These are phyloP conservation scores for Enteromius argenteus DNA, from an alignment of 2,797 vertebrate species.

Conservation along the genomic window DNA sequence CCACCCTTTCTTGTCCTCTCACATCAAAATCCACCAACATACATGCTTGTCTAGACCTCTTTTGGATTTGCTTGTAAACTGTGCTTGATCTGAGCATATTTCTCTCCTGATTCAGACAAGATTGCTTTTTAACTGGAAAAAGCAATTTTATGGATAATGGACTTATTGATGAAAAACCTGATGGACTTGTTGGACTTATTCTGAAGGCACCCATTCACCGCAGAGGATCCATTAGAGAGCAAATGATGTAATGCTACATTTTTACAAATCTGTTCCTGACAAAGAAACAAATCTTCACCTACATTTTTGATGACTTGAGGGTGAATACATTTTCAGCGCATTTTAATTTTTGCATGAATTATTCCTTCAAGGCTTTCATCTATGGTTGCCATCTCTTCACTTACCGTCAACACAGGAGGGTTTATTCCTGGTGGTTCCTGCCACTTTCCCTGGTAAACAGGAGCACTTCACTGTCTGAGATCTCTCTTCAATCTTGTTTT, in stretches of 20 bases:
- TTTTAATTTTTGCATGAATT: background rate
- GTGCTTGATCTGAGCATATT: background rate
- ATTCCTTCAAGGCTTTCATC: background rate
- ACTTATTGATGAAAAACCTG: background rate
- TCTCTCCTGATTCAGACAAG: background rate
- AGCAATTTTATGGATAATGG: background rate
- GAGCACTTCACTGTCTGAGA: conserved; percentile 99
- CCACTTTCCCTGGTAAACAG: conserved; percentile 97
- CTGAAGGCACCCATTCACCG: background rate
- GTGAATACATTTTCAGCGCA: background rate
- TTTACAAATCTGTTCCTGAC: background rate
- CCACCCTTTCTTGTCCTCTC: background rate
- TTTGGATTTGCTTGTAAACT: background rate
- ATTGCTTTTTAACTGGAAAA: background rate
- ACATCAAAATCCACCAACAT: background rate
- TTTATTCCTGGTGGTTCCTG: conserved; percentile 95
- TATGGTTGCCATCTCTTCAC: conserved; percentile 62
- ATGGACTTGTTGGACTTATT: background rate
- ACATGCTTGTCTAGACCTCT: background rate
- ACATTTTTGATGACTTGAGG: background rate
- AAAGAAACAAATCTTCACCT: background rate
- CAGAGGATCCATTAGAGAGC: background rate
- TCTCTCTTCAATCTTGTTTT: conserved; percentile 98
- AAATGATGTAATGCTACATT: background rate
- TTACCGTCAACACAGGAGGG: conserved; percentile 98